Conservation (phyloP, 2,797 vertebrate genomes). For the Sebastes goodei region DNA sequence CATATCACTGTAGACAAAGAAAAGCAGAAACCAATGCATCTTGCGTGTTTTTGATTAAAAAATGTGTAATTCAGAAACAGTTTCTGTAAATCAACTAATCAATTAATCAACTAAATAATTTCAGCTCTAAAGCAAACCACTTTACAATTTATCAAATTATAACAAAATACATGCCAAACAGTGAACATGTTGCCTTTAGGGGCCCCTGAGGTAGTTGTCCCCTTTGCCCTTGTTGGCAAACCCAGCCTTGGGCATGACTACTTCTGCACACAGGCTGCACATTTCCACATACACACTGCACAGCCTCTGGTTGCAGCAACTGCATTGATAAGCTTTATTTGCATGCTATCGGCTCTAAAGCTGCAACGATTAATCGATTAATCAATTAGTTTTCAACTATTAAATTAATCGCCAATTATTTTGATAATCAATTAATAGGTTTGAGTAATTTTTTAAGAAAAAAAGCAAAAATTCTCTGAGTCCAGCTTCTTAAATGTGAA, state of each 20-base stretch:
- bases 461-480: too few species aligned
- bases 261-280: not conserved
- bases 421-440: too few species aligned
- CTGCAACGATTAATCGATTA: too few species aligned
- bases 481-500: too few species aligned
- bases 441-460: too few species aligned
- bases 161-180: not conserved
- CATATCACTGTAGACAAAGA: not conserved
- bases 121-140: not conserved
- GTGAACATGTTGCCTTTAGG: not conserved
- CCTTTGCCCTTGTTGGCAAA: not conserved
- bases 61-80: not conserved
- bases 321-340: accelerated
- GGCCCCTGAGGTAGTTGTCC: not conserved
- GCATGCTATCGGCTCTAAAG: too few species aligned
- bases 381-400: too few species aligned
- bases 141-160: not conserved
- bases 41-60: not conserved
- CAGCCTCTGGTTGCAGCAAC: not conserved
- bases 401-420: too few species aligned
- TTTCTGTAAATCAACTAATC: not conserved
- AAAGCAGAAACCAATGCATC: not conserved
- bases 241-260: not conserved
- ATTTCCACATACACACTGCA: not conserved
- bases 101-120: not conserved